A percentile compares a stretch with the other conserved stretches of the same genome.
Conservation (phyloP, 2,113 vertebrate genomes). For the Nycticryphes semicollaris region DNA sequence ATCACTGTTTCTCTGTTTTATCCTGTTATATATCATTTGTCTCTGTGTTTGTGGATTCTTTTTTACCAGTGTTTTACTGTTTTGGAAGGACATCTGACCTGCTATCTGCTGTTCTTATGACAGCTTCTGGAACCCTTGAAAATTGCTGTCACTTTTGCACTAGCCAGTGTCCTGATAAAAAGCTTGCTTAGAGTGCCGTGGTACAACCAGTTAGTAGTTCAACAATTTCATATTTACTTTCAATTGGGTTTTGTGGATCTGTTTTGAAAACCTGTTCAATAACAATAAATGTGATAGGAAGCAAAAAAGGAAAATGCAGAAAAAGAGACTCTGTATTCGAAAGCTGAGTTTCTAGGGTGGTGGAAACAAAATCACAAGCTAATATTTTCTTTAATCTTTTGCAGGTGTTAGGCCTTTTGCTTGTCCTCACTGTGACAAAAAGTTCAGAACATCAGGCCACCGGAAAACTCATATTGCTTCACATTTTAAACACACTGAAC, state of each 20-base stretch:
- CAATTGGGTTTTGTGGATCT: background rate
- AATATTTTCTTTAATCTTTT: background rate
- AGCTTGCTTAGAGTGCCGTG: background rate
- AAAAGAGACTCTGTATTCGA: background rate
- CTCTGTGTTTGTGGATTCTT: background rate
- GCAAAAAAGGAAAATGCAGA: background rate
- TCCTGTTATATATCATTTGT: background rate
- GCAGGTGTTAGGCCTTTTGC: slow-evolving; percentile 93
- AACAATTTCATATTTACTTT: background rate
- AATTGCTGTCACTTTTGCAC: background rate
- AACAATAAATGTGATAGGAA: background rate
- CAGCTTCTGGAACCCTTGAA: background rate
- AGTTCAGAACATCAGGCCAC: slow-evolving; percentile 96
- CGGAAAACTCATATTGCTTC: slow-evolving; percentile 96
- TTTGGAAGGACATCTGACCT: background rate
- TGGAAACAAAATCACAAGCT: background rate
- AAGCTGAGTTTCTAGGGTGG: background rate
- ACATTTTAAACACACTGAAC: slow-evolving; percentile 91
- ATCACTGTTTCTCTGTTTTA: background rate
- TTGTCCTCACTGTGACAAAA: slow-evolving; percentile 98
- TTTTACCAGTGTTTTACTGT: background rate
- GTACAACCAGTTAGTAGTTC: background rate
- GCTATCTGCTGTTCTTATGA: background rate
- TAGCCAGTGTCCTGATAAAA: background rate
- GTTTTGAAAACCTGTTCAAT: background rate